Base-by-base conservation (phyloP, 2,113 vertebrate genomes). In the Mobula birostris region DNA sequence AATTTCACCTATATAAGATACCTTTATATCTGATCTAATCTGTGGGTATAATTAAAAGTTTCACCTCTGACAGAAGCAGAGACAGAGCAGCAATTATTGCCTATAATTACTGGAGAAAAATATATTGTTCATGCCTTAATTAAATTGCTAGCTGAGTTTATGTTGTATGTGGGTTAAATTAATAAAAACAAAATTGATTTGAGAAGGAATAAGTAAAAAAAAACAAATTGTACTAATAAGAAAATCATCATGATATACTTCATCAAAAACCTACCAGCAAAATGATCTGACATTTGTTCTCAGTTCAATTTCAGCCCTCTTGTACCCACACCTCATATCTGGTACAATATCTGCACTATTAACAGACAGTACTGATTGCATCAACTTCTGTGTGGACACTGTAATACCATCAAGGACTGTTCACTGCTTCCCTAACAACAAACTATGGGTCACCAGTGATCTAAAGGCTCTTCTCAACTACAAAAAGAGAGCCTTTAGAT, bases 61-160 rank as follows among this genome's bases (percentile, higher is more conserved):
- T 56, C 40, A 93, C 74, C n/a, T 17, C 72, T 76, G 36, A 76
- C 91, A 76, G n/a, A 29, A 93, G 9, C 24, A 74, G 70, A 48
- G 70, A 11, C 91, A 93, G 11, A 15, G 68, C 9, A 29, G 91
- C 91, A 93, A 93, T 93, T 74, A 93, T 29, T 74, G 70, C 66
- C 91, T 56, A 93, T 48, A 93, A 93, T 93, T 72, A 76, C 91
- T 56, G 68, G 91, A 93, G 24, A 70, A 93, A 93, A 93, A 76
- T 93, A 74, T 74, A 93, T 93, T 93, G 91, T 93, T 93, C 68
- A 93, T 56, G 56, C 61, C 74, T 93, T 93, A 93, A 93, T 93
- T 93, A 56, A 93, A 74, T 24, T 93, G 24, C 36, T 76, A 27
- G 68, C 74, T 93, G 70, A 93, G 70, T 76, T 40, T 74, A 93